Evolutionary conservation across 2,113 vertebrate genomes (phyloP).

Genomic region (Hippocampus guttulatus): DNA sequence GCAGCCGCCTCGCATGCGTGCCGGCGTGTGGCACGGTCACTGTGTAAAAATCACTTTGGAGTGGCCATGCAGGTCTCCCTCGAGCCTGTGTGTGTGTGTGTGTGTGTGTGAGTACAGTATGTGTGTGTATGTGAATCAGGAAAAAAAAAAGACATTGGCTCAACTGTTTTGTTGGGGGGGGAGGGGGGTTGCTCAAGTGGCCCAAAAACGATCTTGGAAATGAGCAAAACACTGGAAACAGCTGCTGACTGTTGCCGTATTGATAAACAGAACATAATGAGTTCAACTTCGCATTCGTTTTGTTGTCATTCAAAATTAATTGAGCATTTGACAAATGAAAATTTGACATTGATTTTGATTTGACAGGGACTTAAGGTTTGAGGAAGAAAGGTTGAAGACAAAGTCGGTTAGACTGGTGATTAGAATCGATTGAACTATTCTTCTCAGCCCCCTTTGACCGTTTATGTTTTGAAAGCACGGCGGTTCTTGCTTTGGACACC

Average conservation of each 20-base stretch:
- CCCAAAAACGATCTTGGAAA: neutral
- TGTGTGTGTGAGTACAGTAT: slow-evolving; percentile 6
- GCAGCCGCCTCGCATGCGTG: neutral
- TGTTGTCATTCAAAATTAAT: neutral
- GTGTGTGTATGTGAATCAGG: slow-evolving; percentile 10
- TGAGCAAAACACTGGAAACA: neutral
- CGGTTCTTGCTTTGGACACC: neutral
- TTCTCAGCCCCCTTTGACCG: too few relatives aligned
- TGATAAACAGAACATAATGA: neutral
- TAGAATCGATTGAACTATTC: too few relatives aligned
- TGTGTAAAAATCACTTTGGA: slow-evolving; percentile 66
- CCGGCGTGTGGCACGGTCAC: neutral
- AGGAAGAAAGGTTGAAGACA: neutral
- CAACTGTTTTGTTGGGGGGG: too few relatives aligned
- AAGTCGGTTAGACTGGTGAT: too few relatives aligned
- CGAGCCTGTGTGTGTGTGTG: slow-evolving; percentile 27
- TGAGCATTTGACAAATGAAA: neutral
- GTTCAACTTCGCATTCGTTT: neutral
- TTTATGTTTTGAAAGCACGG: too few relatives aligned
- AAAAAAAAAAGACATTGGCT: too few relatives aligned
- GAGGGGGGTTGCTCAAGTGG: too few relatives aligned
- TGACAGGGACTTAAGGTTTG: neutral
- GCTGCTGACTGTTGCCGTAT: too few relatives aligned
- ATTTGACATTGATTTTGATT: neutral
- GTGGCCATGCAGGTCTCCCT: slow-evolving; percentile 44